Evolutionary conservation across 2,113 vertebrate genomes (phyloP).

Genomic region (Phrynosoma blainvillii): DNA sequence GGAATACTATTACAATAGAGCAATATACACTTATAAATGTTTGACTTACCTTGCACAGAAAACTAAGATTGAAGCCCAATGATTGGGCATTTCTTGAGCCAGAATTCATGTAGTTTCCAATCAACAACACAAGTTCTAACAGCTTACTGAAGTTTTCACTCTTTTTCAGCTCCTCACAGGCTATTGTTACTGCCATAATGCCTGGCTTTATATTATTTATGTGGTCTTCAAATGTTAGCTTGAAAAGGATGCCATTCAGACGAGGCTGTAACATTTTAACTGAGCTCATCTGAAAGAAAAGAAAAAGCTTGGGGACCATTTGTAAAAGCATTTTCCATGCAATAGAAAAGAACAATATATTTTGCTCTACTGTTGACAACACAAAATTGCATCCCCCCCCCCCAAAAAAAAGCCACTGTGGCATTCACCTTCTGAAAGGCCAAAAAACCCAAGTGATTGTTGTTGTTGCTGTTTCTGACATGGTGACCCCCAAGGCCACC

Average conservation of each 20-base stretch:
- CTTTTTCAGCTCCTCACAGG: constrained; percentile 96
- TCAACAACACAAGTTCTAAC: constrained; percentile 89
- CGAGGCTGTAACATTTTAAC: constrained; percentile 91
- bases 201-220: constrained; percentile 95
- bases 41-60: constrained; percentile 92
- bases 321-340: rapidly evolving
- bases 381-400: too few relatives aligned
- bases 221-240: constrained; percentile 94
- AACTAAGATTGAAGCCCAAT: constrained; percentile 94
- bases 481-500: too few relatives aligned
- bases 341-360: neutral
- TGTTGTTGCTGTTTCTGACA: too few relatives aligned
- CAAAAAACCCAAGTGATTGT: too few relatives aligned
- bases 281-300: constrained; percentile 88
- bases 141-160: constrained; percentile 90
- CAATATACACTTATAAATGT: neutral
- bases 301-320: neutral
- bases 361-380: too few relatives aligned
- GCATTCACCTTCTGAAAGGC: too few relatives aligned
- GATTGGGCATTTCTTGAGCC: constrained; percentile 97
- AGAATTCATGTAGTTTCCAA: constrained; percentile 98
- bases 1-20: neutral
- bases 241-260: constrained; percentile 93
- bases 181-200: constrained; percentile 94
- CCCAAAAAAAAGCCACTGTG: too few relatives aligned